A percentile compares a stretch with the other conserved stretches of the same genome.
Evolutionary conservation across 2,113 vertebrate genomes (phyloP).

Genomic region (Semicossyphus pulcher): DNA sequence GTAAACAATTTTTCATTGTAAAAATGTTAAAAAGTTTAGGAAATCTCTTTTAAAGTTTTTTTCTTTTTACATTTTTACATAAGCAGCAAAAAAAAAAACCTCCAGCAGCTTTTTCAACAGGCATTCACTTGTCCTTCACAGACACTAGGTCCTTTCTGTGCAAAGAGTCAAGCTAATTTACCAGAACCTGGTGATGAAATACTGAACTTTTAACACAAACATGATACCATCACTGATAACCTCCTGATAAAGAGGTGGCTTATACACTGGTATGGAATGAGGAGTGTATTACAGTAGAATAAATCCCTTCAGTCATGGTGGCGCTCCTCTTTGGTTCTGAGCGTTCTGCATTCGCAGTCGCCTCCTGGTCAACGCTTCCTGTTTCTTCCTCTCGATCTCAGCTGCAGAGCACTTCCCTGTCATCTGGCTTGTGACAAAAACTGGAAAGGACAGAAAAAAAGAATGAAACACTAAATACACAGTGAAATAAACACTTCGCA

Average conservation of each 20-base stretch:
- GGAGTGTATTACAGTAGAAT: not conserved
- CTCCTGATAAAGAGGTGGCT: not conserved
- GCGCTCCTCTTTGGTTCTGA: slow-evolving; percentile 55
- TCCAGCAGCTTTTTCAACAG: slow-evolving; percentile 25
- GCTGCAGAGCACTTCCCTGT: slow-evolving; percentile 87
- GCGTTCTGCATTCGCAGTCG: slow-evolving; percentile 81
- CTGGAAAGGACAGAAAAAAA: slow-evolving; percentile 78
- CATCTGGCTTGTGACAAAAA: slow-evolving; percentile 81
- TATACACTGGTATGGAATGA: not conserved
- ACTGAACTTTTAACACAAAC: slow-evolving; percentile 3
- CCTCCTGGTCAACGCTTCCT: slow-evolving; percentile 91
- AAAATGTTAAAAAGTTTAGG: slow-evolving; percentile 4
- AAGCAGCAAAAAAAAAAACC: slow-evolving; percentile 24
- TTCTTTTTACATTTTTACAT: not conserved
- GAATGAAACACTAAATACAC: slow-evolving; percentile 9
- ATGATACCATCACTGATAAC: not conserved
- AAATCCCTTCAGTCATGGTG: slow-evolving; percentile 21
- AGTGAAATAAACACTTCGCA: not conserved
- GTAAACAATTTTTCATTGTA: not conserved
- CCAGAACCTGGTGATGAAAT: slow-evolving; percentile 3
- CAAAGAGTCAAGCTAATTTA: not conserved
- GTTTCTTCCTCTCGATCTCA: slow-evolving; percentile 94
- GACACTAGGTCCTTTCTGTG: not conserved
- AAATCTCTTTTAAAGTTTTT: not conserved
- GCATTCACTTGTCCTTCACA: not conserved